phyloP scores from a whole-genome alignment of 2,797 vertebrate genomes.

The Sebastes minor region DNA sequence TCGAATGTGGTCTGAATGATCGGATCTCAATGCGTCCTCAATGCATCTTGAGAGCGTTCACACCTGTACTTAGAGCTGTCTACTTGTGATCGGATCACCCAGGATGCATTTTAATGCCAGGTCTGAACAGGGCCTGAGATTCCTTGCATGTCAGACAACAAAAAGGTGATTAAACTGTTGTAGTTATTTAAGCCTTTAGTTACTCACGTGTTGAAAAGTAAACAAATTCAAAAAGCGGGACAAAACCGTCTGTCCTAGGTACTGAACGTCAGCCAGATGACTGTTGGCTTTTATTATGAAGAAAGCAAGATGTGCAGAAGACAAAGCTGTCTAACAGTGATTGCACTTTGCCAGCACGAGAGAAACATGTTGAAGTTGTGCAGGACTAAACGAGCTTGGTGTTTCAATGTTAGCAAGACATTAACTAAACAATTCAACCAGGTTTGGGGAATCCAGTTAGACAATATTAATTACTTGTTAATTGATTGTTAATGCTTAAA shows the following conservation, averaged over 20 bases:
- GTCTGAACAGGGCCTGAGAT: too few relatives aligned
- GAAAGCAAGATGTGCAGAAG: neutral
- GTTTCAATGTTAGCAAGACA: neutral
- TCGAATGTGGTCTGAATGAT: too few relatives aligned
- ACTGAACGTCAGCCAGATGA: neutral
- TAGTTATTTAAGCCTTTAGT: neutral
- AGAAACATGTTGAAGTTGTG: neutral
- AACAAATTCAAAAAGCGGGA: neutral
- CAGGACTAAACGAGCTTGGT: neutral
- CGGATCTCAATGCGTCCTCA: too few relatives aligned
- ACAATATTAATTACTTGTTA: neutral
- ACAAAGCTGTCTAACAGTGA: neutral
- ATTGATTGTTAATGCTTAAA: neutral
- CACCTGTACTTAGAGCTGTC: too few relatives aligned
- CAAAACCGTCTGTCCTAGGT: neutral
- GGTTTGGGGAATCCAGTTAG: neutral
- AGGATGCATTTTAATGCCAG: too few relatives aligned
- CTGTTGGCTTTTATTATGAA: neutral
- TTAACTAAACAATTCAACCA: neutral
- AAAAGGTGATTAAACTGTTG: neutral
- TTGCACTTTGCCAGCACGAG: neutral
- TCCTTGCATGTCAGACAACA: neutral
- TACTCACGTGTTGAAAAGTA: neutral
- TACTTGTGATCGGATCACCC: accelerated
- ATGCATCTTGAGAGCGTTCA: too few relatives aligned